Base-by-base conservation (phyloP, 1,140 invertebrate species). In the Dufourea novaeangliae region DNA sequence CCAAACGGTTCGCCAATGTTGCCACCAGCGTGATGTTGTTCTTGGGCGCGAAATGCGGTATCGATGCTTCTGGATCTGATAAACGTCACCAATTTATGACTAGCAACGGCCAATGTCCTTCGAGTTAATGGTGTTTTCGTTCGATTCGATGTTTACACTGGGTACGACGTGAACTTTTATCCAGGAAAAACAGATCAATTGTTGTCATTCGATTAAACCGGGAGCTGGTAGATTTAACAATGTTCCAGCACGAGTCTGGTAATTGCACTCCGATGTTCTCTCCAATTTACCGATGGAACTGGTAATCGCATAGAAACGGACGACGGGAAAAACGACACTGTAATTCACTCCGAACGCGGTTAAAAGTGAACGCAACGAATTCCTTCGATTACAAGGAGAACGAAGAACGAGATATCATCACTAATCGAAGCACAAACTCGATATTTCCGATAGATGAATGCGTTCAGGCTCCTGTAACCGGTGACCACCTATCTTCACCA, bases 11-110 rank as follows among this genome's bases (percentile, higher is more conserved):
- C 4, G 14, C 22, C 61, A 17, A 67, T n/a, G 17, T n/a, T 29
- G 11, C 20, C 17, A 20, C 39, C 12, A n/a, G 1, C 17, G 22
- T 22, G 32, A 44, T 46, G n/a, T 27, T 20, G 17, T 27, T 63
- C 57, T 75, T 75, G 73, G 50, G 73, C 73, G 73, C 73, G 63
- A 75, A 75, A 59, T 20, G 29, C 57, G 32, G 11, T 39, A 11
- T 37, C 44, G 44, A 54, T 67, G 29, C 56, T 74, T 56, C 8
- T n/a, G n/a, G 4, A 67, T 3, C 46, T 32, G 22, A 17, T 22
- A 3, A 25, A 22, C 37, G 37, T 57, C 34, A 57, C 25, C 7
- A 44, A 25, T 20, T 59, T 41, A 57, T 25, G 25, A 25, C 20
- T n/a, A n/a, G 2, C 20, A 14, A 37, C 25, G 32, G 29, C 27